These are phyloP conservation scores for Lacerta viridis DNA, from an alignment of 2,797 vertebrate genomes.

Conservation along the genomic window DNA sequence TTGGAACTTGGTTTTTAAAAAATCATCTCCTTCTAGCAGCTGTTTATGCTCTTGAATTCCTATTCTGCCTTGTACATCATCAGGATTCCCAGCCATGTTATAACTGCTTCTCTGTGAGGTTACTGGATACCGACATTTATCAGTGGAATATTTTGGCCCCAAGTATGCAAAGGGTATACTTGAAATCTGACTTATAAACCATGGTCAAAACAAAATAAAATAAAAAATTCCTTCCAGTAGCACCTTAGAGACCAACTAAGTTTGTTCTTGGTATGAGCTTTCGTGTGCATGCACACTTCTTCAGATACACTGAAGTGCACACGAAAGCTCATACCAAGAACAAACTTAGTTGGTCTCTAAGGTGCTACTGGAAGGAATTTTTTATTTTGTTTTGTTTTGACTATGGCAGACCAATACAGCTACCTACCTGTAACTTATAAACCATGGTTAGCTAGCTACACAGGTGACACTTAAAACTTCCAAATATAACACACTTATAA, in stretches of 20 bases:
- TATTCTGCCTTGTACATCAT: conserved; percentile 19
- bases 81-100: background rate
- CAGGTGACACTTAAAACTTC: background rate
- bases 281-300: no score
- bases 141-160: background rate
- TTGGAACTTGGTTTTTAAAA: conserved; percentile 20
- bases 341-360: no score
- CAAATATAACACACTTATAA: background rate
- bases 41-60: conserved; percentile 27
- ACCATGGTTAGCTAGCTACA: background rate
- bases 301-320: no score
- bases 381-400: no score
- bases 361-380: no score
- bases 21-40: conserved; percentile 29
- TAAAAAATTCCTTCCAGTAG: no score
- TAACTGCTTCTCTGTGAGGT: background rate
- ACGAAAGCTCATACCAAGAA: no score
- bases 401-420: no score
- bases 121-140: background rate
- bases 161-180: background rate
- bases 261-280: no score
- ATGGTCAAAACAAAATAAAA: no score
- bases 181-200: background rate
- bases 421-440: background rate
- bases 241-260: no score